Evolutionary conservation across 2,113 vertebrate species (phyloP), one percentile per base, ranked within the genome.

Genomic region (Pollachius pollachius): DNA sequence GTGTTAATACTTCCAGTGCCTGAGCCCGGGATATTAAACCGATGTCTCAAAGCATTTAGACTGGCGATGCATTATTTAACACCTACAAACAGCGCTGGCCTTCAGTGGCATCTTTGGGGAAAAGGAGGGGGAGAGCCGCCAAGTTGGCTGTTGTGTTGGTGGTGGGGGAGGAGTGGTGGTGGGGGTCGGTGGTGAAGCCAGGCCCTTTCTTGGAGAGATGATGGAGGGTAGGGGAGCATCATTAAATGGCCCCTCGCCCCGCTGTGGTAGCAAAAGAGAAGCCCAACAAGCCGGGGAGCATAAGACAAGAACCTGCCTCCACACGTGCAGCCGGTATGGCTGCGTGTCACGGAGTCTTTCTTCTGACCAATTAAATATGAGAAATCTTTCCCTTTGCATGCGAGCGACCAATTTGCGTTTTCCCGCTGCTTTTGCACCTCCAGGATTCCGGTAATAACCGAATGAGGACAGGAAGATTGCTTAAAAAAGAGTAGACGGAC

Each of bases 1-100:
- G 81, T 75, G 84, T 82, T 89, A 88, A 87, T 83, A 82, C 84
- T 83, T 75, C 69, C 70, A 78, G 81, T 79, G 79, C 66, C 79
- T 15, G 52, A 73, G 77, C 83, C 30, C 65, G 75, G 81, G 86
- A 92, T 92, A 92, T 92, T 92, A 92, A 90, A 89, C 88, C 90
- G 85, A 90, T 92, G 91, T 86, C 85, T 92, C 89, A 92, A 83
- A 88, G 80, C 86, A 88, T 90, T 91, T 89, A 90, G 84, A 90
- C 83, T 84, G 81, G 87, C 87, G 84, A 91, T 92, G 87, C 89
- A 92, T 92, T 90, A 91, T 91, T 92, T 90, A 92, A 89, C 87
- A 89, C 85, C 84, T 86, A 85, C 89, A 91, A 76, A 90, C 89
- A 89, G 87, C 87, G 84, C 68, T 82, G 83, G 80, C 85, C 77